Evolutionary conservation across 1,140 invertebrate species (phyloP).

Genomic region (Liolophura sinensis): DNA sequence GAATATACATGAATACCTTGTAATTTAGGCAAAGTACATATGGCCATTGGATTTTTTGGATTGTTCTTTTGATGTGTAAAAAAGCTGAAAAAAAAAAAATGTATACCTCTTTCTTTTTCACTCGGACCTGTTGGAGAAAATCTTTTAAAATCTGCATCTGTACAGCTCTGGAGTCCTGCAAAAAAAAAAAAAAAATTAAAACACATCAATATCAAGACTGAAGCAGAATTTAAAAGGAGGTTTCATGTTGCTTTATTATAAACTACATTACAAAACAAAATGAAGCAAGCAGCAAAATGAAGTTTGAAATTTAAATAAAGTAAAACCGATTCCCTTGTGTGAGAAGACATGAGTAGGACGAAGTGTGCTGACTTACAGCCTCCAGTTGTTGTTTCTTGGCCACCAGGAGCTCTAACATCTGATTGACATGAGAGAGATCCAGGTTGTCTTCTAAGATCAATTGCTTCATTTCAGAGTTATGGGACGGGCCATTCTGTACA

Average conservation of each 20-base stretch:
- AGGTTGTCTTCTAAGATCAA: slow-evolving; percentile 58
- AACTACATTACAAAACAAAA: too few species aligned
- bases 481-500: slow-evolving; percentile 27
- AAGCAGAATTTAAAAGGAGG: not conserved
- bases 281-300: slow-evolving; percentile 1
- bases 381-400: slow-evolving; percentile 80
- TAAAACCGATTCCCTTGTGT: not conserved
- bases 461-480: slow-evolving; percentile 26
- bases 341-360: not conserved
- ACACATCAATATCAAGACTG: slow-evolving; percentile 2
- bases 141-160: slow-evolving; percentile 82
- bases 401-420: slow-evolving; percentile 78
- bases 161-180: slow-evolving; percentile 62
- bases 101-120: slow-evolving; percentile 72
- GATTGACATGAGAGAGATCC: slow-evolving; percentile 77
- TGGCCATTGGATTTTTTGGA: not conserved
- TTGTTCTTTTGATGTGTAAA: not conserved
- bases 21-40: too few species aligned
- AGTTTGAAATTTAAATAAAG: not conserved
- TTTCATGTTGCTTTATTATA: too few species aligned
- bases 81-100: not conserved
- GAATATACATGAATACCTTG: too few species aligned
- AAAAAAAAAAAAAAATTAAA: slow-evolving; percentile 21
- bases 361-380: slow-evolving; percentile 63
- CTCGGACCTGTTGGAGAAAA: slow-evolving; percentile 78